A percentile compares a stretch with the other conserved stretches of the same genome.
Evolutionary conservation across 2,797 vertebrate species (phyloP).

Genomic region (Phyllotis vaccarum): DNA sequence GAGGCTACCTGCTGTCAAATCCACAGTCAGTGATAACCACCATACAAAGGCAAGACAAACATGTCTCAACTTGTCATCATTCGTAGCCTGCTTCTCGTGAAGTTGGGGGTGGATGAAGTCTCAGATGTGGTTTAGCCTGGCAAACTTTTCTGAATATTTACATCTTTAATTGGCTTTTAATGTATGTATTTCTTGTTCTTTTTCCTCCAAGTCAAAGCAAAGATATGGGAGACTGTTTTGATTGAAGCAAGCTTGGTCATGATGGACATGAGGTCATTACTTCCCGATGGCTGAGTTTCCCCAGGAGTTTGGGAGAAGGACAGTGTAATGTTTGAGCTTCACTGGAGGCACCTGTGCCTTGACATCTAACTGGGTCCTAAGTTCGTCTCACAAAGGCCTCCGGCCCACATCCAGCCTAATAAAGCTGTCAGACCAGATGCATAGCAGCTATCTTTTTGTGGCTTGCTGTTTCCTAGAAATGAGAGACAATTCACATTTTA

Average conservation of each 20-base stretch:
- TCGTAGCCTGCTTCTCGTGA: neutral
- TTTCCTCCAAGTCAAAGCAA: constrained; percentile 76
- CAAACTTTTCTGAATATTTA: constrained; percentile 32
- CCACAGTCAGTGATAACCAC: neutral
- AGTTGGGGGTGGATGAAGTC: neutral
- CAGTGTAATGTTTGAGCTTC: neutral
- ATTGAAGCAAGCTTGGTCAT: constrained; percentile 57
- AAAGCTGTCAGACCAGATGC: constrained; percentile 72
- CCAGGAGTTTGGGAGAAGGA: constrained; percentile 42
- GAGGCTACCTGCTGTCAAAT: neutral
- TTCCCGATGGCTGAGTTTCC: constrained; percentile 43
- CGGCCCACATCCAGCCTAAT: constrained; percentile 41
- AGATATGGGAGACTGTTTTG: constrained; percentile 70
- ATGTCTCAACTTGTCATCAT: neutral
- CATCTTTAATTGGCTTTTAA: constrained; percentile 69
- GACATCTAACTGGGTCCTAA: constrained; percentile 52
- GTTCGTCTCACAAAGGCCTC: constrained; percentile 42
- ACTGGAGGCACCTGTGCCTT: neutral
- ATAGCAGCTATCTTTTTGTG: constrained; percentile 61
- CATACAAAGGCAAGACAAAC: neutral
- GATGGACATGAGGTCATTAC: constrained; percentile 50
- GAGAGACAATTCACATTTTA: constrained; percentile 25
- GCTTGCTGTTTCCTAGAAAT: constrained; percentile 70
- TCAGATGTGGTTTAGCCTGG: neutral
- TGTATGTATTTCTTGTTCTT: constrained; percentile 71